Conservation (phyloP, 2,888 invertebrate genomes). For the Prenolepis imparis region DNA sequence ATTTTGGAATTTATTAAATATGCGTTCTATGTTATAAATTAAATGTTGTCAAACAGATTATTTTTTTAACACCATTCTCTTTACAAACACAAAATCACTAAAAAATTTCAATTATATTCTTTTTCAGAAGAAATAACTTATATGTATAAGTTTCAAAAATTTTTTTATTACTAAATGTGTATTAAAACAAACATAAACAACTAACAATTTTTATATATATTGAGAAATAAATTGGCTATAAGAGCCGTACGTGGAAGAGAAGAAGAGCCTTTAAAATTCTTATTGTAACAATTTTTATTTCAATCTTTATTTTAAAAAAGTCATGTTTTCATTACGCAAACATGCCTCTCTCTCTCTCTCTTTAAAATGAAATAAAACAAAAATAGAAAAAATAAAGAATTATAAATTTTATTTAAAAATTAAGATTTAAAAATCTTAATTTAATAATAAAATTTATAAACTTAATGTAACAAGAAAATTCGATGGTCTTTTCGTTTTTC, state of each 20-base stretch:
- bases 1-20: too few species aligned
- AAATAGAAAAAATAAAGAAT: too few species aligned
- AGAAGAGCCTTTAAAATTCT: too few species aligned
- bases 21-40: background rate
- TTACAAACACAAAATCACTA: background rate
- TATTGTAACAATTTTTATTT: too few species aligned
- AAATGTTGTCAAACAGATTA: background rate
- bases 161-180: background rate
- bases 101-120: background rate
- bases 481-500: too few species aligned
- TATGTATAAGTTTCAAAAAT: background rate
- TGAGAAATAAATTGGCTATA: too few species aligned
- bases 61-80: background rate
- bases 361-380: background rate
- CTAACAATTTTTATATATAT: background rate
- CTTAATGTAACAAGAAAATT: too few species aligned
- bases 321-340: background rate
- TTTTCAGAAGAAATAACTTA: background rate
- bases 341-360: too few species aligned
- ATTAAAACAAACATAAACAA: background rate
- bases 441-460: too few species aligned
- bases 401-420: too few species aligned
- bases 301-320: background rate
- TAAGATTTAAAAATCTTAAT: too few species aligned
- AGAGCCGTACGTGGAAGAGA: too few species aligned